These are phyloP conservation scores for Ectropis grisescens DNA, from an alignment of 1,140 invertebrate genomes.

Conservation along the genomic window DNA sequence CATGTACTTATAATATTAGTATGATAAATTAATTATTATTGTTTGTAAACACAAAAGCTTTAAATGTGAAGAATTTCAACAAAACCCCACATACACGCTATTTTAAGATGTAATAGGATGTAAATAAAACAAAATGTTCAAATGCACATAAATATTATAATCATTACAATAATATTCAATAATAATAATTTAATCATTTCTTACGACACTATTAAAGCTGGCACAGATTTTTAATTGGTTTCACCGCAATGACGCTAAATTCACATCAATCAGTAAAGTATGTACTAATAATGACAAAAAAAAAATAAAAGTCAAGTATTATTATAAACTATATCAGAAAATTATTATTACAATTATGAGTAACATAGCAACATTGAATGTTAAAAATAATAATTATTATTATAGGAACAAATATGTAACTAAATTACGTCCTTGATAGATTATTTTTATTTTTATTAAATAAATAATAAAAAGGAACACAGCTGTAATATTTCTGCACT, in stretches of 20 bases:
- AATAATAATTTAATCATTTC: conserved; percentile 45
- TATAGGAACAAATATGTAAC: conserved; percentile 4
- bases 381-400: too few species aligned
- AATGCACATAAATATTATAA: conserved; percentile 44
- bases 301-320: conserved; percentile 12
- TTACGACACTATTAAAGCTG: conserved; percentile 59
- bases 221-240: conserved; percentile 47
- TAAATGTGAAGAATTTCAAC: too few species aligned
- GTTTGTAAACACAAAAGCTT: too few species aligned
- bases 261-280: conserved; percentile 21
- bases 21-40: too few species aligned
- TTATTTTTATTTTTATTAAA: too few species aligned
- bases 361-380: too few species aligned
- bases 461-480: too few species aligned
- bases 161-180: conserved; percentile 49
- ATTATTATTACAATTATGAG: neutral
- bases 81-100: too few species aligned
- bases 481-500: too few species aligned
- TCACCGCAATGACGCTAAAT: conserved; percentile 39
- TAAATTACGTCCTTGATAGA: too few species aligned
- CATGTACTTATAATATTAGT: too few species aligned
- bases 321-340: conserved; percentile 6
- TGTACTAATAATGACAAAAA: conserved; percentile 13
- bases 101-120: too few species aligned
- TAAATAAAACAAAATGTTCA: conserved; percentile 21